Evolutionary conservation across 2,888 invertebrate species (phyloP), one percentile per base, ranked within the genome.

Genomic region (Lycaena phlaeas): DNA sequence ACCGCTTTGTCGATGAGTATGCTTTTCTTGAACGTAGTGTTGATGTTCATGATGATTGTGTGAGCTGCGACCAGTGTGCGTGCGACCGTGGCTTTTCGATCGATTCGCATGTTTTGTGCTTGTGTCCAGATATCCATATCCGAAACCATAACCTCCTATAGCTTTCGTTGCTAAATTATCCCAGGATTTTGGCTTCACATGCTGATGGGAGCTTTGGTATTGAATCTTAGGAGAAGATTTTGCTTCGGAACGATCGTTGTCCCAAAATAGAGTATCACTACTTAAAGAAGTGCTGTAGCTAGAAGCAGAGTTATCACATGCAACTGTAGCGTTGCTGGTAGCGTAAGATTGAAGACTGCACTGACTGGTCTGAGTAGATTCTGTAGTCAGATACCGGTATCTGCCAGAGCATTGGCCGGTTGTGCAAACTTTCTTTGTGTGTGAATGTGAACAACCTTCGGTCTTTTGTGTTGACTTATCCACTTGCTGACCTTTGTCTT

Each of bases 251-350:
- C 79, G 65, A 38, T 81, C 82, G 43, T 76, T 87, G 57, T 94
- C 94, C 93, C 94, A 94, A 61, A 93, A 94, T 0, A 95, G 82
- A 1, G 94, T 94, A 56, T 95, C 95, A 4, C 93, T 94, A 62
- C 94, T 95, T 9, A 94, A 78, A 0, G 94, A 94, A 9, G 94
- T 94, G 14, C 93, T 93, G 60, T 94, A 94, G 44, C 93, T 93
- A 1, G 90, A 90, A 4, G 89, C 90, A 27, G 92, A 92, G 56
- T 90, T 92, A 27, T 91, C 92, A 36, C 87, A 88, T 1, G 81
- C 87, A 1, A 85, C 87, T 0, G 87, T 87, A 1, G 88, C 90
- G 29, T 90, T 92, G 60, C 92, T 94, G 1, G 93, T 92, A 0
- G 92, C 92, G 58, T 92, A 93, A 0, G 94, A 94, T 59, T 94